Conservation (phyloP, 2,797 vertebrate species). For the Phrynocephalus guinanensis region DNA sequence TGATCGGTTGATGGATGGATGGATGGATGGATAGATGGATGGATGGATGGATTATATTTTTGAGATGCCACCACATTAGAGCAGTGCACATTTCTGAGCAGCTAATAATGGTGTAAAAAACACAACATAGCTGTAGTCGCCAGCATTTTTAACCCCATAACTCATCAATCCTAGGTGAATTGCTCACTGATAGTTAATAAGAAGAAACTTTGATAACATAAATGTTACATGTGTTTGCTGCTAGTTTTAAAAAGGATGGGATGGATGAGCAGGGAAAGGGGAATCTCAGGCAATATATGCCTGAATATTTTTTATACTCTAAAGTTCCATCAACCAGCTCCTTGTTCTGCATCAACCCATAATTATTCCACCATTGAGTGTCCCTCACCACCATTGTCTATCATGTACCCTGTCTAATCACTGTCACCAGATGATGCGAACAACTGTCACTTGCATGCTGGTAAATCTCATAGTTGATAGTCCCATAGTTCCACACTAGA, state of each 20-base stretch:
- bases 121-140: neutral
- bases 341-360: neutral
- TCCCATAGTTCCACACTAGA: neutral
- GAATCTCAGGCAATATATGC: neutral
- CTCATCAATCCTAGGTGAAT: neutral
- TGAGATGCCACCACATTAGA: no score
- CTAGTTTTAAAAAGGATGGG: neutral
- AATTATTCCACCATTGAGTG: neutral
- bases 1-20: no score
- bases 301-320: neutral
- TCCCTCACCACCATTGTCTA: neutral
- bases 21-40: no score
- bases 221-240: neutral
- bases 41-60: no score
- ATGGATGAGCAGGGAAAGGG: neutral
- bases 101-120: no score
- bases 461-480: conserved; percentile 11
- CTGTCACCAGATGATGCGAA: neutral
- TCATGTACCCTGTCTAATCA: no score
- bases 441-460: neutral
- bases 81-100: no score
- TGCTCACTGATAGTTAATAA: rapidly evolving
- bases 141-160: neutral
- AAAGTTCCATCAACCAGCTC: neutral
- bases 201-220: conserved; percentile 4